Evolutionary conservation across 2,797 vertebrate species (phyloP), one percentile per base, ranked within the genome.

Genomic region (Hafferia zeledoni): DNA sequence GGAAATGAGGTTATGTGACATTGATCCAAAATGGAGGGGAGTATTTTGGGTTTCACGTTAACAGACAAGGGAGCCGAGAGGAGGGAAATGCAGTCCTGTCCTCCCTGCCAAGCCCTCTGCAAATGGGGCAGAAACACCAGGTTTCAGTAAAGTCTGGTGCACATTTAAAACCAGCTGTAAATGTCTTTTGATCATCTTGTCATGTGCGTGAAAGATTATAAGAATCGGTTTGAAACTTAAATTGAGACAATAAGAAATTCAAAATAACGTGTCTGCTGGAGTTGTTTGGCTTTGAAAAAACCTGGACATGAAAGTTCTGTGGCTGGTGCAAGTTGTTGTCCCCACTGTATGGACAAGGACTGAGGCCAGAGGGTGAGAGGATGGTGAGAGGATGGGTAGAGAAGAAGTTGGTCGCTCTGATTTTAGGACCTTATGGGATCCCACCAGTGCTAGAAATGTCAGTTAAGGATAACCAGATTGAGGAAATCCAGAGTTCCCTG

Each of bases 1-100:
- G 97, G 96, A 97, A 97, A 97, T 97, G 96, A 97, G 96, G 96
- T 97, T 96, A 97, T 97, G 94, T 95, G 95, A 97, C 94, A 96
- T 96, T 97, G 97, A 97, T 97, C 94, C 96, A 97, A 95, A 95
- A 96, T 96, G 95, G 95, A 95, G 94, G 95, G 90, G 94, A 96
- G 89, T 91, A 93, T 94, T 97, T 97, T 77, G 80, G 92, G 94
- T 96, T 96, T 94, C 79, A 39, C 52, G 46, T 83, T 91, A 94
- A 93, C 89, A 95, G 88, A 89, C 90, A 76, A 90, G 95, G 86
- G 87, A 92, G 46, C 41, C 1, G 13, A 92, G 93, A 86, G 83
- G 75, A 87, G 93, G 92, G 90, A 87, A 93, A 91, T 68, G 88
- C 79, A 71, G 93, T 72, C 91, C 82, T 74, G 46, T 89, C 88